Conservation (phyloP, 2,888 invertebrate species). For the Acleris holmiana region DNA sequence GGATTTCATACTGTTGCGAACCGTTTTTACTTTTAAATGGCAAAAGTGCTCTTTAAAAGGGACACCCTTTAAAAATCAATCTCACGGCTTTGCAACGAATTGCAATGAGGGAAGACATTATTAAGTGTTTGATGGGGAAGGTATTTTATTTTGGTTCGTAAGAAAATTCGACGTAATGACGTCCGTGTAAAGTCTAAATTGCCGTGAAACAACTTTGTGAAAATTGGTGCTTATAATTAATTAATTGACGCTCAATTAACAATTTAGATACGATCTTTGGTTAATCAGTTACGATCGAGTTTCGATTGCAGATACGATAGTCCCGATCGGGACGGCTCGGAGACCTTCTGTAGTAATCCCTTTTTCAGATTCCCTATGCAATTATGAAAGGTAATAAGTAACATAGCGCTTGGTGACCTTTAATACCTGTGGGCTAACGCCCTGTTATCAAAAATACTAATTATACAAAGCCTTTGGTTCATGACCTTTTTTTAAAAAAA, state of each 20-base stretch:
- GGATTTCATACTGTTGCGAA: too few relatives aligned
- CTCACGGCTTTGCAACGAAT: not conserved
- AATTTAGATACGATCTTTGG: slow-evolving; percentile 12
- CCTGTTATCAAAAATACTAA: too few relatives aligned
- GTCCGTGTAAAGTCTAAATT: not conserved
- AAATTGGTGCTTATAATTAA: slow-evolving; percentile 5
- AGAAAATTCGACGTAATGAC: not conserved
- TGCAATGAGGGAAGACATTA: too few relatives aligned
- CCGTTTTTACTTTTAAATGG: too few relatives aligned
- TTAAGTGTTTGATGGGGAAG: too few relatives aligned
- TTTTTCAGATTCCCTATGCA: slow-evolving; percentile 4
- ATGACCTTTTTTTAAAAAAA: too few relatives aligned
- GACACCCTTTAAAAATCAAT: not conserved
- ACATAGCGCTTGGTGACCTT: not conserved
- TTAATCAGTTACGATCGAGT: slow-evolving; percentile 1
- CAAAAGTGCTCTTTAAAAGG: not conserved
- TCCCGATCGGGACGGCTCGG: not conserved
- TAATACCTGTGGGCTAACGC: too few relatives aligned
- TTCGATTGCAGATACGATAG: slow-evolving; percentile 1
- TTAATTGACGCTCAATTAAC: slow-evolving; percentile 23
- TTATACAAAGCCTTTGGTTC: too few relatives aligned
- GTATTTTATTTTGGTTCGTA: not conserved
- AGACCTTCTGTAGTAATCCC: not conserved
- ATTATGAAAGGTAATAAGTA: not conserved
- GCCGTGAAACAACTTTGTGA: not conserved